phyloP scores from a whole-genome alignment of 2,113 vertebrate species.

The Spilogale gracilis region DNA sequence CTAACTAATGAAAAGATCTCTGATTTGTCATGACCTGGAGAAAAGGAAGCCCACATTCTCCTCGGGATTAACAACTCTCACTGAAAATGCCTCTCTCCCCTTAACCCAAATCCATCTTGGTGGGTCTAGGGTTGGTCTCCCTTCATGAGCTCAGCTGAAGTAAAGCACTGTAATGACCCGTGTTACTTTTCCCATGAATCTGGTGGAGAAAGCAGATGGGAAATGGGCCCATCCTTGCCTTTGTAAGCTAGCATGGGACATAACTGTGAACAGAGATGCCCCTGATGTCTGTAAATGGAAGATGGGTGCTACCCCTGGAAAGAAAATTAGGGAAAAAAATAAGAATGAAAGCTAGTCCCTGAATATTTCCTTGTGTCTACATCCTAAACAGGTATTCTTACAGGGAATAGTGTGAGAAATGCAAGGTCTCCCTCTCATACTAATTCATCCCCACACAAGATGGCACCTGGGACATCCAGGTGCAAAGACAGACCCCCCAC shows the following conservation, averaged over 20 bases:
- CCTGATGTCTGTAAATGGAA: neutral
- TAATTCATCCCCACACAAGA: neutral
- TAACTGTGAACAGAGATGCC: neutral
- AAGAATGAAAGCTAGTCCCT: neutral
- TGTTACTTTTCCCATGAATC: neutral
- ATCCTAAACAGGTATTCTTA: neutral
- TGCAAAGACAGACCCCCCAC: neutral
- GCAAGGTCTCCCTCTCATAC: neutral
- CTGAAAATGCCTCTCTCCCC: neutral
- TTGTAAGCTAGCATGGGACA: neutral
- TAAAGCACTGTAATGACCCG: neutral
- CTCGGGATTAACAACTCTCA: neutral
- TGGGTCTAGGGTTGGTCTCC: neutral
- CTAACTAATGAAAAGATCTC: neutral
- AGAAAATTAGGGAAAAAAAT: conserved; percentile 46
- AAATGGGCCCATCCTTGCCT: neutral
- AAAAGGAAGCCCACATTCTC: neutral
- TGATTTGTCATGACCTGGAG: neutral
- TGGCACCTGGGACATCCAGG: neutral
- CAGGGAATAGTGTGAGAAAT: neutral
- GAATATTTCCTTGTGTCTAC: neutral
- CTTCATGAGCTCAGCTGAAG: neutral
- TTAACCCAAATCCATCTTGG: neutral
- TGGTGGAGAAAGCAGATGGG: neutral
- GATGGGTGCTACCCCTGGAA: neutral